These are phyloP conservation scores for Marmota flaviventris DNA, from an alignment of 2,113 vertebrate species.

Conservation along the genomic window DNA sequence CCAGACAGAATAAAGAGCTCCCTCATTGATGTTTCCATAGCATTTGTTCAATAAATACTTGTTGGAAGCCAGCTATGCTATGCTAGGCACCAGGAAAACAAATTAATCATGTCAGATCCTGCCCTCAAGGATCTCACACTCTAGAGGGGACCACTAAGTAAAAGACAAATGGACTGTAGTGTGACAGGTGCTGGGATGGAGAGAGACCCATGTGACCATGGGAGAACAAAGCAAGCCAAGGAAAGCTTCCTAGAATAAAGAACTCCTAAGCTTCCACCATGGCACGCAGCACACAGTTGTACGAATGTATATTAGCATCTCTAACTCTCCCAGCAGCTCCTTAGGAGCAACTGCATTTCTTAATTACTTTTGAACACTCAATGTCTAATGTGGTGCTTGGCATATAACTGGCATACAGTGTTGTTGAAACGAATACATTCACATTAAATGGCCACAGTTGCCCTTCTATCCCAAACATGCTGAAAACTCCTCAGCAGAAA, in stretches of 20 bases:
- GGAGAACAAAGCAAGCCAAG: slow-evolving; percentile 37
- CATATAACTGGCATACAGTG: neutral
- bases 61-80: neutral
- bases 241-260: slow-evolving; percentile 21
- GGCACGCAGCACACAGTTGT: neutral
- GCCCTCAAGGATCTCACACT: slow-evolving; percentile 45
- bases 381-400: neutral
- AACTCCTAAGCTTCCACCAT: slow-evolving; percentile 7
- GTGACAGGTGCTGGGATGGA: slow-evolving; percentile 1
- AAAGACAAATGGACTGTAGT: neutral
- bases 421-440: neutral
- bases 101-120: slow-evolving; percentile 1
- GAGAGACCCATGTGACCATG: neutral
- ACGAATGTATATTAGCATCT: neutral
- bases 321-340: neutral
- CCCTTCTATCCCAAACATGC: slow-evolving; percentile 21
- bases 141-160: slow-evolving; percentile 38
- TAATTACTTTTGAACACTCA: neutral
- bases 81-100: slow-evolving; percentile 22
- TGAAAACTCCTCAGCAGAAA: slow-evolving; percentile 60
- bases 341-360: neutral
- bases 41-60: neutral
- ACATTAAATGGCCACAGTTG: slow-evolving; percentile 36
- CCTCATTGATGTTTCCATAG: neutral
- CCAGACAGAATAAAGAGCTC: slow-evolving; percentile 42